Conservation (phyloP, 2,113 vertebrate genomes). For the Crotalus horridus region DNA sequence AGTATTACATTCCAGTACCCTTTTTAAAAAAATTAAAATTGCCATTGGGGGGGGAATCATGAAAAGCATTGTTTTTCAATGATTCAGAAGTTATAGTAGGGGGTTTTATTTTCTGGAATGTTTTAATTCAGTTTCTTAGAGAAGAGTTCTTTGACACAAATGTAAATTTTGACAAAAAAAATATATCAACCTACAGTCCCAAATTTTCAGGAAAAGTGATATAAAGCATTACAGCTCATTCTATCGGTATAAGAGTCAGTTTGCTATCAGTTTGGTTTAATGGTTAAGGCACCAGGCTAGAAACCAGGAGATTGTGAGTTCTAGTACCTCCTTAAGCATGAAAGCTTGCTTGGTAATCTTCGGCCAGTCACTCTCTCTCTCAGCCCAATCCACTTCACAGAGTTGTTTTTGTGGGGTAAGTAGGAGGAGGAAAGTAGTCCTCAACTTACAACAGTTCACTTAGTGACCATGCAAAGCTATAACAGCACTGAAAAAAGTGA, state of each 20-base stretch:
- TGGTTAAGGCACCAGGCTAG: not conserved
- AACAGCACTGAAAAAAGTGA: not conserved
- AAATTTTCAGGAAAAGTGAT: not conserved
- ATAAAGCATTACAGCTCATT: not conserved
- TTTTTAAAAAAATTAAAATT: constrained; percentile 36
- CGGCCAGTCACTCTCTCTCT: not conserved
- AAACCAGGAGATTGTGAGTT: not conserved
- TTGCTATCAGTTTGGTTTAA: not conserved
- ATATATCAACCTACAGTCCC: not conserved
- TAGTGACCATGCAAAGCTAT: not conserved
- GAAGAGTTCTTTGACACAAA: not conserved
- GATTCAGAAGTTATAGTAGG: not conserved
- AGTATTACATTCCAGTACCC: constrained; percentile 36
- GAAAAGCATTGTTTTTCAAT: not conserved
- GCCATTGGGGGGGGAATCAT: constrained; percentile 25
- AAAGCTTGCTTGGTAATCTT: not conserved
- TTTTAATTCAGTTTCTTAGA: not conserved
- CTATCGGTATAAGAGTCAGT: not conserved
- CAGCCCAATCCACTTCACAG: not conserved
- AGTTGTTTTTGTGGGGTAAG: not conserved
- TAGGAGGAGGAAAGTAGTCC: not conserved
- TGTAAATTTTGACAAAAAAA: not conserved
- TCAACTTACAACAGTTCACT: not conserved
- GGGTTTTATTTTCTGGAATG: not conserved
- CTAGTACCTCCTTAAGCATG: not conserved